Evolutionary conservation across 1,140 invertebrate genomes (phyloP), one percentile per base, ranked within the genome.

Genomic region (Copidosoma floridanum): DNA sequence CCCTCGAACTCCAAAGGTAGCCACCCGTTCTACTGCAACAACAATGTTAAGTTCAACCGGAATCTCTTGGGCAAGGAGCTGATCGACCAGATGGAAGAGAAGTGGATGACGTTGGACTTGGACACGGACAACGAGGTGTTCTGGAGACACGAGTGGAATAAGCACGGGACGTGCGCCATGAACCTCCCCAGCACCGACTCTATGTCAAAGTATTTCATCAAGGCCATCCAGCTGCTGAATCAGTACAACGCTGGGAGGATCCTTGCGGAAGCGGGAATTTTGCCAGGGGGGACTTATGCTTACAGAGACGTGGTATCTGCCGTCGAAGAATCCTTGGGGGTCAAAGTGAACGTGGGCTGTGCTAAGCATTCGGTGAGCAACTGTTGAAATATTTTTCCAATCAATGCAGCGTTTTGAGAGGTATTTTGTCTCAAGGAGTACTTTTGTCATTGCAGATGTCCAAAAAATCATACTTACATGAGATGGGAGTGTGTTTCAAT

Each of bases 121-220:
- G 11, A n/a, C 5, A 23, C 3, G 10, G 10, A 1, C 4, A 7
- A 21, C 14, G 41, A 46, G 8, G 5, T 0, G 1, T 56, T 56
- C 11, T 56, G 53, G 53, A 21, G 12, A 1, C 43, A 56, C 24
- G 53, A 56, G 20, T 56, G 53, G 53, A 35, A 14, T 0, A 56
- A 56, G 16, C 53, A 56, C 7, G 53, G 53, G 14, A 56, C 53
- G 8, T 56, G 53, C 20, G 41, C 53, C 16, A 1, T 46, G 7
- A 14, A 35, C 10, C 12, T 46, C 7, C 11, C n/a, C 10, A 27
- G 24, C 5, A 46, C 53, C 1, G 46, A 24, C n/a, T 21, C 16
- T 1, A 1, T 35, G 6, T 41, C 53, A 2, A 56, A 56, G 24
- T 56, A 56, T 20, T 56, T 56, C 24, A 14, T n/a, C 2, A 56